Conservation (phyloP, 2,797 vertebrate genomes). For the Distichodus sexfasciatus region DNA sequence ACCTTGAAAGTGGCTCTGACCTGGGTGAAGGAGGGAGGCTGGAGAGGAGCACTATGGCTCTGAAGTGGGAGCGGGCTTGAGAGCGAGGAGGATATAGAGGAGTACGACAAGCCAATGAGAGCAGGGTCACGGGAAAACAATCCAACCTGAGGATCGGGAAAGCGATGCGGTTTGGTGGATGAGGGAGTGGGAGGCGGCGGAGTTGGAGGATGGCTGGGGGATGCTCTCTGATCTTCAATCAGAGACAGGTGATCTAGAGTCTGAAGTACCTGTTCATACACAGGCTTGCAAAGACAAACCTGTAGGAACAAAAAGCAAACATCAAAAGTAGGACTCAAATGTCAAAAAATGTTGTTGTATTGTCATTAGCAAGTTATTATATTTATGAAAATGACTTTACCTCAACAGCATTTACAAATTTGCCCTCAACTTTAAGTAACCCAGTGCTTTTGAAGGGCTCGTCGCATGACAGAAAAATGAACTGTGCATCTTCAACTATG, state of each 20-base stretch:
- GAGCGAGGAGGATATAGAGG: constrained; percentile 57
- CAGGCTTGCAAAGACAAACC: constrained; percentile 94
- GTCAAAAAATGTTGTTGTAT: background rate
- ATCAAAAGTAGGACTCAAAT: background rate
- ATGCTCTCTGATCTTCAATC: constrained; percentile 78
- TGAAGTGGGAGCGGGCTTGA: constrained; percentile 68
- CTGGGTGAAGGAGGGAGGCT: constrained; percentile 82
- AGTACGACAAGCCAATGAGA: constrained; percentile 59
- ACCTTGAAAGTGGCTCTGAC: constrained; percentile 87
- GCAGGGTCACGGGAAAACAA: constrained; percentile 84
- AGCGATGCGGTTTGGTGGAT: constrained; percentile 69
- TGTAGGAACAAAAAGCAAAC: constrained; percentile 48
- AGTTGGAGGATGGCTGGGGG: constrained; percentile 68
- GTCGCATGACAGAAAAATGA: constrained; percentile 74
- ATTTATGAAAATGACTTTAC: constrained; percentile 63
- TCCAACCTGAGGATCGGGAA: constrained; percentile 79
- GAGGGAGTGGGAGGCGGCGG: constrained; percentile 74
- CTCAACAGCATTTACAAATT: constrained; percentile 91
- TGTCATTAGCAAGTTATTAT: background rate
- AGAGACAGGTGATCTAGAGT: constrained; percentile 92
- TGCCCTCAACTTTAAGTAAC: constrained; percentile 88
- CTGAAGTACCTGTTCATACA: constrained; percentile 95
- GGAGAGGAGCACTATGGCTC: constrained; percentile 61
- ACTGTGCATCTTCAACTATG: constrained; percentile 71
- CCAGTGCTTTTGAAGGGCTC: constrained; percentile 79